Evolutionary conservation across 2,888 invertebrate species (phyloP), one percentile per base, ranked within the genome.

Genomic region (Agrotis ipsilon): DNA sequence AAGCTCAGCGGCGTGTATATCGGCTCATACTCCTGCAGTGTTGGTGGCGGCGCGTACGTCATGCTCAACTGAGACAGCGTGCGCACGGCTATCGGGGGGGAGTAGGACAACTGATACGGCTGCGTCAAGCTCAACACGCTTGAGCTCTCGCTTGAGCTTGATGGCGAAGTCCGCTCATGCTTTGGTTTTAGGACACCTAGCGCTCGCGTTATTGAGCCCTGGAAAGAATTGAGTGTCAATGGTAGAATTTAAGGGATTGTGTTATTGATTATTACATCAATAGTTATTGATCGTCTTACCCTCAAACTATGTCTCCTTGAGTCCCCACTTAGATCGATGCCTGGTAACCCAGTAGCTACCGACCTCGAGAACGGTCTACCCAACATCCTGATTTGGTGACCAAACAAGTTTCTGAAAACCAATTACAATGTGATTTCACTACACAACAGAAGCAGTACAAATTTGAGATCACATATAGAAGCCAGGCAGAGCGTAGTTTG

Each of bases 161-260:
- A 97, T 0, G 97, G 97, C 0, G 97, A 97, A 0, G 97, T 97
- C 72, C 97, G 96, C 66, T 97, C 97, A 78, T 96, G 95, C 80
- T 96, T 96, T 70, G 97, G 96, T 84, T 97, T 97, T 6, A 97
- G 97, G 54, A 97, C 98, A 58, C 98, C 98, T 51, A 98, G 93
- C 5, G 98, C 98, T 74, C 98, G 96, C 73, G 97, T 97, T 91
- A 98, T 96, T 60, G 98, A 98, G 76, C 98, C 98, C 98, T 98
- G 94, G n/a, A 80, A 78, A 43, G 57, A 92, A 88, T 48, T 19
- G 2, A 0, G 14, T 18, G 21, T 76, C n/a, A 62, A 5, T 51
- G 27, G 3, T 32, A 3, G 27, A 32, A 7, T 57, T 52, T 5
- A 27, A 7, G 14, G 32, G 3, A 27, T 54, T 39, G 39, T 39